Percentiles rank a stretch among this genome's conserved stretches.
phyloP scores from a whole-genome alignment of 2,113 vertebrate genomes.

The Elaphurus davidianus region DNA sequence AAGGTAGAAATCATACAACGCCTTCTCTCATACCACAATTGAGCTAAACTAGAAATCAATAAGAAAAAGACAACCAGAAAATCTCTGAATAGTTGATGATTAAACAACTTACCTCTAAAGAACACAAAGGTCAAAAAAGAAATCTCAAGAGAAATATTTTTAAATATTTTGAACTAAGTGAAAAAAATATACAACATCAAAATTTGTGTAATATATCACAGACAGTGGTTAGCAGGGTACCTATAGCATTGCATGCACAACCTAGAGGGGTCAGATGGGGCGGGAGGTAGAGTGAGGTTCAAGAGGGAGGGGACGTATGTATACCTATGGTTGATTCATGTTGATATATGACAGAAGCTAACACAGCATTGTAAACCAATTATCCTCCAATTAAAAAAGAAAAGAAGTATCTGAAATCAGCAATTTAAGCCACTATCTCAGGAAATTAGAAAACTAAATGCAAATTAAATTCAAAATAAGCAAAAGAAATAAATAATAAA shows the following conservation, averaged over 20 bases:
- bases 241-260: background rate
- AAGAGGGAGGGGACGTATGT: background rate
- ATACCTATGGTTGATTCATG: background rate
- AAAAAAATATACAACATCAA: background rate
- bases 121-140: background rate
- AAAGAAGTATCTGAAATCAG: background rate
- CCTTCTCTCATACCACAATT: background rate
- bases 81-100: background rate
- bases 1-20: background rate
- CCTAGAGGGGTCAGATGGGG: background rate
- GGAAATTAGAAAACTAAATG: background rate
- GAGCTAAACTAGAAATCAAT: background rate
- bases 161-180: background rate
- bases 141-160: background rate
- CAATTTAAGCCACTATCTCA: background rate
- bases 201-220: background rate
- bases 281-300: background rate
- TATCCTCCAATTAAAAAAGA: background rate
- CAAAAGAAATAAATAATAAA: background rate
- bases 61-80: background rate
- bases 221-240: background rate
- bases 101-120: background rate
- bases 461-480: background rate
- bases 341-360: background rate
- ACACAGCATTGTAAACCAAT: background rate